These are phyloP conservation scores for Cordilura impudica DNA, from an alignment of 2,888 invertebrate genomes.

Conservation along the genomic window DNA sequence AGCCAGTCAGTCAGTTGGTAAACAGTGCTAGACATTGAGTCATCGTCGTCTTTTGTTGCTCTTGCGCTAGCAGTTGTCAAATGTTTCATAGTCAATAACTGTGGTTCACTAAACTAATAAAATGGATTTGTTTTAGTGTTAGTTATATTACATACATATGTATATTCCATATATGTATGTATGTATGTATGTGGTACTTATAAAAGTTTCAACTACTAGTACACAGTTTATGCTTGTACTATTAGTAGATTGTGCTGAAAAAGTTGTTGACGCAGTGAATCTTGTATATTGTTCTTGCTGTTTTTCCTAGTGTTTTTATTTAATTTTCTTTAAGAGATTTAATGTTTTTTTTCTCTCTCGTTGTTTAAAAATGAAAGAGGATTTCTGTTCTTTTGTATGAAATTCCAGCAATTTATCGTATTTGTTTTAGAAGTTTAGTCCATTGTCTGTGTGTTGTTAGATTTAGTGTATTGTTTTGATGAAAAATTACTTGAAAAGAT, in stretches of 20 bases:
- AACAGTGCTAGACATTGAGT: not conserved
- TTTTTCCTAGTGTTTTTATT: not conserved
- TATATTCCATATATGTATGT: not conserved
- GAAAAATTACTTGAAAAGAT: constrained; percentile 49
- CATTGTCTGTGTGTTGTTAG: not conserved
- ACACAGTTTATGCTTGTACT: no score
- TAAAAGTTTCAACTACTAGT: not conserved
- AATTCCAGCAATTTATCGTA: not conserved
- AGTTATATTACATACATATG: not conserved
- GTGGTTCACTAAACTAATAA: constrained; percentile 36
- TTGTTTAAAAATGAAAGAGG: not conserved
- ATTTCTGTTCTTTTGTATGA: not conserved
- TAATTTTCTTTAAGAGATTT: not conserved
- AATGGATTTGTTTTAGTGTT: constrained; percentile 49
- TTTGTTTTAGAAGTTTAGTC: not conserved
- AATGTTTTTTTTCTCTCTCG: not conserved
- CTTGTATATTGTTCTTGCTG: no score
- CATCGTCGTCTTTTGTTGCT: not conserved
- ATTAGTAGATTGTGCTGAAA: not conserved
- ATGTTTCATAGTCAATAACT: constrained; percentile 49
- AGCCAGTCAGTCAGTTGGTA: not conserved
- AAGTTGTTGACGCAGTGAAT: not conserved
- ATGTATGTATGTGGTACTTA: no score
- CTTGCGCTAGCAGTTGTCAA: constrained; percentile 26
- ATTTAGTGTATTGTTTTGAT: constrained; percentile 38